Evolutionary conservation across 2,888 invertebrate genomes (phyloP), one percentile per base, ranked within the genome.

Genomic region (Nowickia ferox): DNA sequence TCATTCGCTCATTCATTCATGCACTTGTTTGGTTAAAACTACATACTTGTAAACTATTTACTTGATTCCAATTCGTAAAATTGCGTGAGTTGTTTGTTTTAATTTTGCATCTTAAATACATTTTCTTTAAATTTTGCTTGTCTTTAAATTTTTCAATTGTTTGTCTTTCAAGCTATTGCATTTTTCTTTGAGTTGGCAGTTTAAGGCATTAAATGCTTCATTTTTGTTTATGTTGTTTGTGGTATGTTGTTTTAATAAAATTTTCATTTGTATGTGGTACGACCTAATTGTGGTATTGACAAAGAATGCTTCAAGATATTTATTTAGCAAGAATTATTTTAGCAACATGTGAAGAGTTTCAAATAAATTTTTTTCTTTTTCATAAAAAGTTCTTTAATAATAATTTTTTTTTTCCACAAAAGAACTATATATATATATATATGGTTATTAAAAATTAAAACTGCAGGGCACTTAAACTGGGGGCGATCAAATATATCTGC

Each of bases 51-150:
- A 44, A 42, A 46, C 30, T 65, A 2, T 77, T 72, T 72, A 42
- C 71, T 71, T 65, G 53, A 1, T 22, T 30, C 10, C 1, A 68
- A n/a, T 42, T 15, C 15, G 55, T n/a, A 63, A 15, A 51, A 15
- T 53, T 11, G 66, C 48, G 22, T 17, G 57, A 71, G 75, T 71
- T 80, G 59, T 84, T 79, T 80, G 44, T 66, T 84, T 84, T 51
- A 42, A 44, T 69, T 72, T 79, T 40, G 44, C 55, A 71, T 79
- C 68, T 51, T 71, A 79, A 79, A 75, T 74, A 72, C 17, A 22
- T 30, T 30, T 57, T 13, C 3, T 46, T 19, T 17, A 48, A 19
- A 19, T 19, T 40, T 15, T 40, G n/a, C 51, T 42, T 46, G 17
- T 51, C 11, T 46, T 46, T 46, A 8, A 57, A 17, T 72, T 9